These are phyloP conservation scores for Oryctes rhinoceros DNA, from an alignment of 1,140 invertebrate species.

Conservation along the genomic window DNA sequence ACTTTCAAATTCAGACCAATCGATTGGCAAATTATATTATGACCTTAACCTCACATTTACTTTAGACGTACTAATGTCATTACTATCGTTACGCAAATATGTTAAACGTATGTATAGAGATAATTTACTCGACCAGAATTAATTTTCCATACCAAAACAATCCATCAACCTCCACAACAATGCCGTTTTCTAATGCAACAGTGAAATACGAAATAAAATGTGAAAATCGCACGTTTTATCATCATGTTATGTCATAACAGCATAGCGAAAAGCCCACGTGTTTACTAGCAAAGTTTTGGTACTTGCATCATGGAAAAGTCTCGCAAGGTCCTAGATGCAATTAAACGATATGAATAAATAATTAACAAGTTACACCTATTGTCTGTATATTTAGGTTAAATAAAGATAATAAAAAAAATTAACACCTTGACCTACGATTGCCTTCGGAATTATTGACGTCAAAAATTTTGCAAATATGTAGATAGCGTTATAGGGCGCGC, in stretches of 20 bases:
- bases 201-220: neutral
- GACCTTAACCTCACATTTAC: too few relatives aligned
- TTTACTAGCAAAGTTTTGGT: neutral
- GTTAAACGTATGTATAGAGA: too few relatives aligned
- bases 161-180: neutral
- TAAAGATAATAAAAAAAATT: slow-evolving; percentile 7
- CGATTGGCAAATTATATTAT: too few relatives aligned
- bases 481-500: neutral
- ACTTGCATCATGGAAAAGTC: slow-evolving; percentile 1
- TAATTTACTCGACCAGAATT: too few relatives aligned
- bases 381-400: slow-evolving; percentile 8
- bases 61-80: too few relatives aligned
- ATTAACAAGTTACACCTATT: neutral
- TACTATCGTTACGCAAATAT: too few relatives aligned
- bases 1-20: too few relatives aligned
- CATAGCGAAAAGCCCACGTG: neutral
- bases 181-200: neutral
- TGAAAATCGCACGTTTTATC: neutral
- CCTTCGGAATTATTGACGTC: neutral
- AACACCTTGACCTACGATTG: neutral
- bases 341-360: neutral
- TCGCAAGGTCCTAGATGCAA: neutral
- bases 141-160: neutral
- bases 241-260: neutral
- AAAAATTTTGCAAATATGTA: neutral